phyloP scores from a whole-genome alignment of 2,797 vertebrate genomes.

The Garrulus glandarius region DNA sequence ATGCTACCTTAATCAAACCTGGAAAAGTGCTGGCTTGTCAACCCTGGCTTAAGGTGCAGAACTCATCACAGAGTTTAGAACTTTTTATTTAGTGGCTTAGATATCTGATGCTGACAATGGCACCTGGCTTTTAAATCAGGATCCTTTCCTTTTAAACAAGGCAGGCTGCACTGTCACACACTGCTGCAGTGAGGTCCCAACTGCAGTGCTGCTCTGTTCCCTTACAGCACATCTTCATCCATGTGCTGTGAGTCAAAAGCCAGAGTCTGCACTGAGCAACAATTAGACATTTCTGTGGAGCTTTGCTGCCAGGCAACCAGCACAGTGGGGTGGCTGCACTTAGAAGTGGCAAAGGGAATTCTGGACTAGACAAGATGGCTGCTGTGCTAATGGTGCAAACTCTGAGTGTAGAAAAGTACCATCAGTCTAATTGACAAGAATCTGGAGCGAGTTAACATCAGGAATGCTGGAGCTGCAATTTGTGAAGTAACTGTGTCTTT shows the following conservation, averaged over 20 bases:
- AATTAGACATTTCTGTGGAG: background rate
- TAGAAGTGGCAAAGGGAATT: background rate
- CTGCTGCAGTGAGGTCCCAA: background rate
- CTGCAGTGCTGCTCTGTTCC: background rate
- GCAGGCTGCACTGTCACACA: background rate
- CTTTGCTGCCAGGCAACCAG: background rate
- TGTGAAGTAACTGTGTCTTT: conserved; percentile 19
- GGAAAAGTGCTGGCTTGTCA: background rate
- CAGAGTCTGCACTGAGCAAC: background rate
- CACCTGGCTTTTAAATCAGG: background rate
- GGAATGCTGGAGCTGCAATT: background rate
- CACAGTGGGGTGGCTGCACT: background rate
- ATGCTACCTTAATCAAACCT: background rate
- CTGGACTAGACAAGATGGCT: background rate
- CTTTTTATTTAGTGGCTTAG: background rate
- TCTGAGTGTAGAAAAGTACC: background rate
- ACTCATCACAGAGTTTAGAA: background rate
- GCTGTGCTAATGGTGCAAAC: background rate
- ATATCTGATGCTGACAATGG: background rate
- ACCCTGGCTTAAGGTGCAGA: background rate
- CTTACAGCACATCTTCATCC: background rate
- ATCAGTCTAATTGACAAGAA: background rate
- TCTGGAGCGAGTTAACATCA: background rate
- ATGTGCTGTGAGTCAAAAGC: rapidly evolving
- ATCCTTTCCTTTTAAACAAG: background rate